Base-by-base conservation (phyloP, 2,113 vertebrate species). In the Falcunculus frontatus region DNA sequence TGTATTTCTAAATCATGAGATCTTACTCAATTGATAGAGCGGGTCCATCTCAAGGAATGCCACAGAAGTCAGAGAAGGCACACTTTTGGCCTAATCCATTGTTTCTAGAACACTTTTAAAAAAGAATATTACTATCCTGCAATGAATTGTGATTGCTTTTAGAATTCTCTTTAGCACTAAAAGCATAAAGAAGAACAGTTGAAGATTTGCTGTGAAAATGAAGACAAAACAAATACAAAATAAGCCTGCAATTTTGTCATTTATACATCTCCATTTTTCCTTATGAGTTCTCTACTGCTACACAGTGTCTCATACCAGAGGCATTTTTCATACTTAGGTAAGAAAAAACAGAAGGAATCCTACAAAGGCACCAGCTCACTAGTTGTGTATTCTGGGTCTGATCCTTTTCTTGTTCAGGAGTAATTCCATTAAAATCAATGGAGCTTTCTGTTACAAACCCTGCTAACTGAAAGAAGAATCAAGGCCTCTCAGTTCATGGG, bases 351-450 rank as follows among this genome's bases (percentile, higher is more conserved):
- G 49, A 62, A 91, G 17, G 46, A 75, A 53, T 93, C 41, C 70
- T 91, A 47, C 47, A 33, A 70, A 82, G 42, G 57, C 55, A 70
- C 18, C 27, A 72, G 14, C 64, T 79, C 56, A 68, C 20, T 73
- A 55, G 39, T 42, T 72, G 41, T 6, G n/a, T 67, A 59, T 57
- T 92, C 70, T 87, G 63, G 17, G 9, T 56, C 56, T 83, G 65
- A 84, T 87, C 59, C 13, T 94, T 91, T 84, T 64, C 74, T 93
- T 84, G 12, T 25, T 92, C 65, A 50, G 64, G 60, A 92, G 52
- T 76, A 95, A 92, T 75, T 76, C 84, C 70, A 76, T 84, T 91
- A 96, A 95, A 95, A 96, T 95, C 81, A 96, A 80, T 62, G 86
- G 73, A 95, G 39, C 56, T 69, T 82, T 35, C 46, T 23, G 52